A percentile compares a stretch with the other conserved stretches of the same genome.
phyloP scores from a whole-genome alignment of 2,888 invertebrate species.

The Stenchaetothrips biformis region DNA sequence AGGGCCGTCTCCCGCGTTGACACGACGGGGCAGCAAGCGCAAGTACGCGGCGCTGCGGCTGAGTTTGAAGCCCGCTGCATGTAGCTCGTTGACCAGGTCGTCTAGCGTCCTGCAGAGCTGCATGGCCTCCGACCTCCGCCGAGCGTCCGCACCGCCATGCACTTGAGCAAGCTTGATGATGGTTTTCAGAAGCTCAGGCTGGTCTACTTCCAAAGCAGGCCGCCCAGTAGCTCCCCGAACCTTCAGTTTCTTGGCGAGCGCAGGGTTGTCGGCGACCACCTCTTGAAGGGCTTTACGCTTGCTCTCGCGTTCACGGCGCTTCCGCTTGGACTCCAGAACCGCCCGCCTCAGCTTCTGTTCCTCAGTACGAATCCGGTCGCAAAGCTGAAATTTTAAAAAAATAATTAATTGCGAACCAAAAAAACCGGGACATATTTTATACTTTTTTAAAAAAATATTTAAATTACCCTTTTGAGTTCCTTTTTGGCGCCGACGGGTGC shows the following conservation, averaged over 20 bases:
- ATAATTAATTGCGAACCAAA: background rate
- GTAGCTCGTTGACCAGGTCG: conserved; percentile 36
- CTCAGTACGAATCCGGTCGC: background rate
- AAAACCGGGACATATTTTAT: too few species aligned
- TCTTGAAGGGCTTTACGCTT: background rate
- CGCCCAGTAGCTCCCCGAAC: background rate
- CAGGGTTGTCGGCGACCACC: background rate
- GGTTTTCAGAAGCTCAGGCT: conserved; percentile 40
- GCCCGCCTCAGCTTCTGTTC: background rate
- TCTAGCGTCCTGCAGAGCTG: conserved; percentile 37
- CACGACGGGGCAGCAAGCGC: conserved; percentile 38
- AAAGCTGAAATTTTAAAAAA: background rate
- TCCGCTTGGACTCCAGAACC: background rate
- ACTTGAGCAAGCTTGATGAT: conserved; percentile 41
- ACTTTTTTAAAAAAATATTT: too few species aligned
- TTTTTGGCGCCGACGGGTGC: too few species aligned
- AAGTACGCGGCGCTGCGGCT: conserved; percentile 38
- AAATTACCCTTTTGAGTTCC: too few species aligned
- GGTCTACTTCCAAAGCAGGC: conserved; percentile 37
- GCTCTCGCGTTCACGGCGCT: too few species aligned
- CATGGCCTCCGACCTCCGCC: conserved; percentile 39
- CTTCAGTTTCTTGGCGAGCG: background rate
- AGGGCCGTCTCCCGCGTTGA: conserved; percentile 38
- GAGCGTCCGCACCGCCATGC: conserved; percentile 40
- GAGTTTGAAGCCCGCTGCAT: conserved; percentile 36